Evolutionary conservation across 2,888 invertebrate species (phyloP).

Genomic region (Idaea straminata): DNA sequence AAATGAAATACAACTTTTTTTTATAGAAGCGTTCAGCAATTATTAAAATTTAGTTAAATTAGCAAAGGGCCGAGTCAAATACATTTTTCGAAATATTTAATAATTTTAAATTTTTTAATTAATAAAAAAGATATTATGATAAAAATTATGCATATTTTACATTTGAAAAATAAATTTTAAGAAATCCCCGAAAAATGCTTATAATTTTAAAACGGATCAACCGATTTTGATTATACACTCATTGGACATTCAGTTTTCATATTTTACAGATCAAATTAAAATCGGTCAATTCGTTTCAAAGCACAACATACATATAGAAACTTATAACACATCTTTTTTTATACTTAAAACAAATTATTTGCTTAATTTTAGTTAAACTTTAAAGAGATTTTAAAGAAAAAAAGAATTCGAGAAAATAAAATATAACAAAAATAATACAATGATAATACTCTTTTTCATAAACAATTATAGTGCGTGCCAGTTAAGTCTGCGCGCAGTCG

Average conservation of each 20-base stretch:
- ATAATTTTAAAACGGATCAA: too few relatives aligned
- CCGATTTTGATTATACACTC: too few relatives aligned
- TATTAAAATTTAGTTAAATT: not conserved
- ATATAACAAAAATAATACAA: not conserved
- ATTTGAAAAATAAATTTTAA: not conserved
- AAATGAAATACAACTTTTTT: not conserved
- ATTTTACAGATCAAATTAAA: too few relatives aligned
- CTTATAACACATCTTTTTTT: too few relatives aligned
- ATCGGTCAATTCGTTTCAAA: not conserved
- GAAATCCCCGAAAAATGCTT: not conserved
- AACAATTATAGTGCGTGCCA: not conserved
- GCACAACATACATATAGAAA: too few relatives aligned
- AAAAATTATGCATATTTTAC: not conserved
- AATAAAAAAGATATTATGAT: not conserved
- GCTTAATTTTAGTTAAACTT: not conserved
- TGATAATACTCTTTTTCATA: not conserved
- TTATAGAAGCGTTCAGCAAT: not conserved
- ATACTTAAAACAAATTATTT: not conserved
- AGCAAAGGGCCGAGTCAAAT: not conserved
- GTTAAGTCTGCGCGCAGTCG: too few relatives aligned
- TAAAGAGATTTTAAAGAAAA: slow-evolving; percentile 4
- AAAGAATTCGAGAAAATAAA: not conserved
- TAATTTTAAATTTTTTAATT: not conserved
- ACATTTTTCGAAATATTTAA: not conserved
- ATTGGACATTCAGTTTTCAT: too few relatives aligned